phyloP scores from a whole-genome alignment of 2,113 vertebrate species.

The Microcebus jonahi region DNA sequence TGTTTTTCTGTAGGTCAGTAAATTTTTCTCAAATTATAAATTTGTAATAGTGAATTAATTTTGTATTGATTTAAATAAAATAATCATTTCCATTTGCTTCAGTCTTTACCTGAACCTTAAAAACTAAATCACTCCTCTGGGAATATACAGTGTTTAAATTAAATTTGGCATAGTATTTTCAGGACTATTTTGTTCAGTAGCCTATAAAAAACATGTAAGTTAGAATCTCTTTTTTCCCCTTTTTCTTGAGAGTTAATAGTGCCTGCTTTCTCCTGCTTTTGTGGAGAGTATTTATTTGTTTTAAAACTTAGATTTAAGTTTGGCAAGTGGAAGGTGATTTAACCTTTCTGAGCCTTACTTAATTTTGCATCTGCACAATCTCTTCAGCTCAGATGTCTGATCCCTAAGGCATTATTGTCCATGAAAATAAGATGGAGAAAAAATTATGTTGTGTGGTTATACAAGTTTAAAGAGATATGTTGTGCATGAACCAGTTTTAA shows the following conservation, averaged over 20 bases:
- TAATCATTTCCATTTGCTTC: slow-evolving; percentile 36
- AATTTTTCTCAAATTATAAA: slow-evolving; percentile 30
- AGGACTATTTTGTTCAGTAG: slow-evolving; percentile 13
- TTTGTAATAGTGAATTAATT: slow-evolving; percentile 25
- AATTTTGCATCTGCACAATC: slow-evolving; percentile 41
- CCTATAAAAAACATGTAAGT: neutral
- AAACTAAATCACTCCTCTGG: neutral
- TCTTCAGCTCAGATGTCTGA: neutral
- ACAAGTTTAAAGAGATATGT: neutral
- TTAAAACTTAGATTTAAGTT: neutral
- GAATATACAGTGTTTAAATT: slow-evolving; percentile 7
- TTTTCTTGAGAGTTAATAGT: neutral
- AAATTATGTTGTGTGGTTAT: neutral
- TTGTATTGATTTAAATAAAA: slow-evolving; percentile 39
- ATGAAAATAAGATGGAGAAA: neutral
- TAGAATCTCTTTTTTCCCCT: neutral
- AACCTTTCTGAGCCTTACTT: slow-evolving; percentile 23
- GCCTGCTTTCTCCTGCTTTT: neutral
- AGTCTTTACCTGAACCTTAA: neutral
- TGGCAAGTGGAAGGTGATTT: slow-evolving; percentile 17
- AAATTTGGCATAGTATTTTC: neutral
- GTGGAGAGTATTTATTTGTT: neutral
- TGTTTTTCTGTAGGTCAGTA: neutral
- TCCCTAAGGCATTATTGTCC: neutral
- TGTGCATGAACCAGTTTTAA: neutral